Evolutionary conservation across 2,113 vertebrate genomes (phyloP).

Genomic region (Hippocampus comes): DNA sequence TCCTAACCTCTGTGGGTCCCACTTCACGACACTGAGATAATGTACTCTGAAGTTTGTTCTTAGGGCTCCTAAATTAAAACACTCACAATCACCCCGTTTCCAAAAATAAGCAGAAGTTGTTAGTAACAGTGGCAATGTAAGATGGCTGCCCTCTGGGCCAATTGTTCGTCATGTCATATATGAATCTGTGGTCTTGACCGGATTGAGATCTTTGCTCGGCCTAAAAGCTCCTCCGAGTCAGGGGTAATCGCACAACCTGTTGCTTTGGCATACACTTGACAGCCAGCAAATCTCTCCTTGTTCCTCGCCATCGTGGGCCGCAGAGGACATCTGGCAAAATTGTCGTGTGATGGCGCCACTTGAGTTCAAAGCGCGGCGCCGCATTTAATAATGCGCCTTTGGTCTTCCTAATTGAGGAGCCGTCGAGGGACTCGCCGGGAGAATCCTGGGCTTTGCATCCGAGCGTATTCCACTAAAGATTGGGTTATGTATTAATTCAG

Average conservation of each 20-base stretch:
- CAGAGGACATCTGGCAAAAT: constrained; percentile 22
- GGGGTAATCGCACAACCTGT: neutral
- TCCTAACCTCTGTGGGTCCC: no score
- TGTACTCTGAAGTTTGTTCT: no score
- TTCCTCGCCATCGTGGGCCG: neutral
- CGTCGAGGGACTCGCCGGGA: constrained; percentile 25
- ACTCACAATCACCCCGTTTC: no score
- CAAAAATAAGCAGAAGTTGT: no score
- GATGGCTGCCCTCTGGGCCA: no score
- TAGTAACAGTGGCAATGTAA: no score
- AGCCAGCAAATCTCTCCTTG: neutral
- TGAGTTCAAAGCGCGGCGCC: constrained; percentile 36
- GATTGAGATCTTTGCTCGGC: no score
- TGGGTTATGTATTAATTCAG: constrained; percentile 54
- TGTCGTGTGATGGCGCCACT: constrained; percentile 21
- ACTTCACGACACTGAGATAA: no score
- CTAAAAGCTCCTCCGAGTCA: neutral
- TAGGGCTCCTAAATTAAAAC: no score
- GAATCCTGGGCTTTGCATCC: constrained; percentile 34
- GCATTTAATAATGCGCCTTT: constrained; percentile 43
- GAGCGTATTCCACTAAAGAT: constrained; percentile 46
- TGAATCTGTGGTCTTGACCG: neutral
- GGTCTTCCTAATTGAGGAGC: constrained; percentile 45
- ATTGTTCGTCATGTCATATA: no score
- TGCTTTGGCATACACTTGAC: neutral